Evolutionary conservation across 2,113 vertebrate species (phyloP).

Genomic region (Hemiprocne comata): DNA sequence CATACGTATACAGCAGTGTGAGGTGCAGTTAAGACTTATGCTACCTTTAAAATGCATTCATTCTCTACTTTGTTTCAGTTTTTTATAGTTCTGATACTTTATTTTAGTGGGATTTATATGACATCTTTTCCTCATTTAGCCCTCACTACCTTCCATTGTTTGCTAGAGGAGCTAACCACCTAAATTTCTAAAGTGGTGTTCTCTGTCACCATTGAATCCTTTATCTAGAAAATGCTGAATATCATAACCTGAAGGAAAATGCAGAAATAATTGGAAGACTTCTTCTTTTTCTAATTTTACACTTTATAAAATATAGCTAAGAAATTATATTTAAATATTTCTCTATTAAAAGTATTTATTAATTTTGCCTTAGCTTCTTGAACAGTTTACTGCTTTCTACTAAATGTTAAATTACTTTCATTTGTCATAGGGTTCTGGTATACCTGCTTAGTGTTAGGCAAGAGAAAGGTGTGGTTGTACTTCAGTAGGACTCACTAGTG

Average conservation of each 20-base stretch:
- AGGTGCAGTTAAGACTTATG: background rate
- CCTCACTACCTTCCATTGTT: background rate
- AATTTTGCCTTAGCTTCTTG: background rate
- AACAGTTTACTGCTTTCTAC: background rate
- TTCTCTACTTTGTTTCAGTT: background rate
- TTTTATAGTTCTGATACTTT: background rate
- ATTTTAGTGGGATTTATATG: background rate
- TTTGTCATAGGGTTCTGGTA: background rate
- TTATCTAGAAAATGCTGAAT: background rate
- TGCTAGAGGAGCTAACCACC: background rate
- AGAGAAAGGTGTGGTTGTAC: background rate
- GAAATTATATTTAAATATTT: background rate
- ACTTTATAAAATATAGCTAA: background rate
- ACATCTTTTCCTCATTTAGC: background rate
- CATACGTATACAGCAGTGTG: background rate
- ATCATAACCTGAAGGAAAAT: background rate
- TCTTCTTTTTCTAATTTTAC: background rate
- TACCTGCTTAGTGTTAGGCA: constrained; percentile 4
- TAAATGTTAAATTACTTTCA: background rate
- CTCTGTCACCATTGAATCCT: background rate
- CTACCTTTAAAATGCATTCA: background rate
- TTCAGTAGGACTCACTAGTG: background rate
- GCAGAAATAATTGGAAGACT: background rate
- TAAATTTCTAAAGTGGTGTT: background rate
- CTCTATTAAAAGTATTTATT: background rate